These are phyloP conservation scores for Meda fulgida DNA, from an alignment of 2,797 vertebrate genomes.

Conservation along the genomic window DNA sequence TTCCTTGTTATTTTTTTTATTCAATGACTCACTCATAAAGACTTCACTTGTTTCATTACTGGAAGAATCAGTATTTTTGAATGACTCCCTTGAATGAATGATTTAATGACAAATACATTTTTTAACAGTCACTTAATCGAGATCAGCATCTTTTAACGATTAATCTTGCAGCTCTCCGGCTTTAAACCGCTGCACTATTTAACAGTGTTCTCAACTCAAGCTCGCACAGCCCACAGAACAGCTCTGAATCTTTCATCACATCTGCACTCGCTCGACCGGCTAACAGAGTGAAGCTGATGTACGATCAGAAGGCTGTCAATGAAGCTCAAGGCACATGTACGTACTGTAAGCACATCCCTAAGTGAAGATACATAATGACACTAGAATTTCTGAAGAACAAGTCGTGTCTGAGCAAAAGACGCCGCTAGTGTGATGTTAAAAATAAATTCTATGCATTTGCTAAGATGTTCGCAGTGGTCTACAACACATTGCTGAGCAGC, in stretches of 20 bases:
- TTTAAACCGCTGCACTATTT: constrained; percentile 15
- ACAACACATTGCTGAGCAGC: too few relatives aligned
- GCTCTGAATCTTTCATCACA: constrained; percentile 44
- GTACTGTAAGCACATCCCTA: neutral
- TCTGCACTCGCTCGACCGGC: neutral
- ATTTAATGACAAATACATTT: too few relatives aligned
- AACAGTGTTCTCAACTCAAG: constrained; percentile 9
- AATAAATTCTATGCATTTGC: neutral
- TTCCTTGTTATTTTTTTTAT: neutral
- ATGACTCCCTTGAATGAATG: too few relatives aligned
- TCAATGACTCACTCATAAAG: neutral
- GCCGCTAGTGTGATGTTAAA: neutral
- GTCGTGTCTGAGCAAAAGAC: neutral
- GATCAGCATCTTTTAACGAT: neutral
- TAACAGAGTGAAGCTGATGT: neutral
- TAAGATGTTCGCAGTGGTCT: neutral
- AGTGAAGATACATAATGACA: constrained; percentile 36
- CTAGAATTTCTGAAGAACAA: neutral
- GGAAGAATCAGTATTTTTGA: too few relatives aligned
- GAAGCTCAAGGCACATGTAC: constrained; percentile 17
- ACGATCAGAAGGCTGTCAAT: constrained; percentile 12
- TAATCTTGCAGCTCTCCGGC: neutral
- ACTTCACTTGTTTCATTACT: too few relatives aligned
- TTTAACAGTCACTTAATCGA: neutral
- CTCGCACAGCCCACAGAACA: constrained; percentile 19